Conservation (phyloP, 2,797 vertebrate species). For the Cyprinella venusta region DNA sequence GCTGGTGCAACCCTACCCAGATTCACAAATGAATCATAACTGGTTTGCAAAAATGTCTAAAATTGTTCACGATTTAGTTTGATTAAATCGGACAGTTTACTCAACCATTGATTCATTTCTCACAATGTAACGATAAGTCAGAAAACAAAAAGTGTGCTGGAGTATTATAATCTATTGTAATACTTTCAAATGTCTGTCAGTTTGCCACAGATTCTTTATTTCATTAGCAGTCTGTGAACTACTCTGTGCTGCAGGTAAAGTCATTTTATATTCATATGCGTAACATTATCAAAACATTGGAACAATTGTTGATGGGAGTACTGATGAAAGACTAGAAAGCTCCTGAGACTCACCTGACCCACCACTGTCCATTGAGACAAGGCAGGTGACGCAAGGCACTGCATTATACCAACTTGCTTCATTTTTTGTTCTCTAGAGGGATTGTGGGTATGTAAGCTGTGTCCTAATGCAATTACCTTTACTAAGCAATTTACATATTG, state of each 20-base stretch:
- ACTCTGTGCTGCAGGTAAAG: background rate
- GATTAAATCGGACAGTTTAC: background rate
- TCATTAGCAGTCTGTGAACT: background rate
- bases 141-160: background rate
- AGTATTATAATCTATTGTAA: background rate
- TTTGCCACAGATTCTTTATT: background rate
- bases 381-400: background rate
- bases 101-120: background rate
- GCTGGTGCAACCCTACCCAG: no score
- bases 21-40: background rate
- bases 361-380: background rate
- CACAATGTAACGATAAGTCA: no score
- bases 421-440: conserved; percentile 1
- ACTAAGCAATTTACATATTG: conserved; percentile 25
- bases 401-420: background rate
- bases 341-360: background rate
- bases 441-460: conserved; percentile 17
- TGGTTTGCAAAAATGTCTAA: background rate
- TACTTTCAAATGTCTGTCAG: background rate
- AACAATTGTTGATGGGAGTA: background rate
- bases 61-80: background rate
- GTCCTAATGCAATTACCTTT: conserved; percentile 30
- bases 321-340: background rate
- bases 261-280: background rate
- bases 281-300: background rate